Evolutionary conservation across 2,113 vertebrate genomes (phyloP), one percentile per base, ranked within the genome.

Genomic region (Ptyas mucosa): DNA sequence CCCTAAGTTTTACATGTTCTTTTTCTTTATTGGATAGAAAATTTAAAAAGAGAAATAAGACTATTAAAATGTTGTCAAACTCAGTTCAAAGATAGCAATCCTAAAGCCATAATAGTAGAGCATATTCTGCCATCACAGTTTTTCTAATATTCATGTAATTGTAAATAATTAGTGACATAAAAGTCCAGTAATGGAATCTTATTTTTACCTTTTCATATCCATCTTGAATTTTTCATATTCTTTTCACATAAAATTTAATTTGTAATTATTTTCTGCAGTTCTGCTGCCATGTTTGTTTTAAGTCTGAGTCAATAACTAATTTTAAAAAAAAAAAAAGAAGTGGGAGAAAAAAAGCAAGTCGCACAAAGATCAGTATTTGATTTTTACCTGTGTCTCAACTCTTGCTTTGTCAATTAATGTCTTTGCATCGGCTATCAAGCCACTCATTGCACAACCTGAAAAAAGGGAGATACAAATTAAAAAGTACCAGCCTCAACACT

Each of bases 391-490:
- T 86, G 99, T 99, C 97, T 99, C 99, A 97, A 99, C 99, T 97
- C 99, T 98, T 85, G 99, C 99, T 98, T 99, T 99, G 98, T 99
- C 99, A 61, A 99, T 99, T 90, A 99, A 98, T 93, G 99, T 99
- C 98, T 99, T 99, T 58, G 99, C 99, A 97, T 99, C 99, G 88
- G 99, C 99, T 97, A 99, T 99, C 95, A 99, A 97, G 53, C 99
- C 99, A 91, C 99, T 99, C 99, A 99, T 99, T 92, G 99, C 99
- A 96, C 99, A 99, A 87, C 99, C 99, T 99, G 96, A 15, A 94
- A 15, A 94, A 95, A 94, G 46, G 26, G 85, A 90, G 51, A 94
- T 49, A 11, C 87, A 91, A 39, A 81, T 81, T 81, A 43, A 81
- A 81, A 81, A 81, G 18, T 81, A 43, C 34, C 75, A 81, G 8